A percentile compares a stretch with the other conserved stretches of the same genome.
phyloP scores from a whole-genome alignment of 2,888 invertebrate genomes.

The Leucoma salicis region DNA sequence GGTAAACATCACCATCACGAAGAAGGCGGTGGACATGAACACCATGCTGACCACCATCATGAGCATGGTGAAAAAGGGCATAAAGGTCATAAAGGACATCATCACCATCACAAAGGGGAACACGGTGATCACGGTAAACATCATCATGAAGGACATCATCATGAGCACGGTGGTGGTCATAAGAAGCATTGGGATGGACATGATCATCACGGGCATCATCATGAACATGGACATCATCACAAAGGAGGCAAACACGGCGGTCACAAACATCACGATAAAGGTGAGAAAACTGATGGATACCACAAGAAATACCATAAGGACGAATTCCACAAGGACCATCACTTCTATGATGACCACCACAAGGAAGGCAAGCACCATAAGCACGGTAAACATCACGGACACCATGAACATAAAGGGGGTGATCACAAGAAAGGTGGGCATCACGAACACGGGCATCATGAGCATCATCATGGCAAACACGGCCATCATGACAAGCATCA shows the following conservation, averaged over 20 bases:
- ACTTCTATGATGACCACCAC: slow-evolving; percentile 76
- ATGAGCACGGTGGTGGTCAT: slow-evolving; percentile 69
- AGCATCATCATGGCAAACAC: slow-evolving; percentile 73
- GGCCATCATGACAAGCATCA: slow-evolving; percentile 75
- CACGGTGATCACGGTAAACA: slow-evolving; percentile 71
- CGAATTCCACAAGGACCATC: slow-evolving; percentile 74
- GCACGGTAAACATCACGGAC: slow-evolving; percentile 71
- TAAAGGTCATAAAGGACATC: slow-evolving; percentile 75
- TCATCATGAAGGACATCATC: slow-evolving; percentile 68
- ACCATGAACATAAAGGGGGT: slow-evolving; percentile 67
- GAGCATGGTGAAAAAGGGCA: slow-evolving; percentile 69
- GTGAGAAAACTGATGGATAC: slow-evolving; percentile 70
- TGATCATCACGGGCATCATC: slow-evolving; percentile 69
- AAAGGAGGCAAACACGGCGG: slow-evolving; percentile 74
- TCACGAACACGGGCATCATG: slow-evolving; percentile 67
- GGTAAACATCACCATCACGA: slow-evolving; percentile 63
- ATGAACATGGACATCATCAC: slow-evolving; percentile 73
- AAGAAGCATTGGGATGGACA: slow-evolving; percentile 73
- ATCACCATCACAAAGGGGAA: slow-evolving; percentile 73
- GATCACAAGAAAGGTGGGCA: slow-evolving; percentile 76
- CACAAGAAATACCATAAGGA: slow-evolving; percentile 78
- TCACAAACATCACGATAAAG: slow-evolving; percentile 72
- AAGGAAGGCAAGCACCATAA: slow-evolving; percentile 76
- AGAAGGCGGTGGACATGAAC: slow-evolving; percentile 69
- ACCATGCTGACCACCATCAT: slow-evolving; percentile 70